These are phyloP conservation scores for Lithosia quadra DNA, from an alignment of 2,888 invertebrate genomes.

Conservation along the genomic window DNA sequence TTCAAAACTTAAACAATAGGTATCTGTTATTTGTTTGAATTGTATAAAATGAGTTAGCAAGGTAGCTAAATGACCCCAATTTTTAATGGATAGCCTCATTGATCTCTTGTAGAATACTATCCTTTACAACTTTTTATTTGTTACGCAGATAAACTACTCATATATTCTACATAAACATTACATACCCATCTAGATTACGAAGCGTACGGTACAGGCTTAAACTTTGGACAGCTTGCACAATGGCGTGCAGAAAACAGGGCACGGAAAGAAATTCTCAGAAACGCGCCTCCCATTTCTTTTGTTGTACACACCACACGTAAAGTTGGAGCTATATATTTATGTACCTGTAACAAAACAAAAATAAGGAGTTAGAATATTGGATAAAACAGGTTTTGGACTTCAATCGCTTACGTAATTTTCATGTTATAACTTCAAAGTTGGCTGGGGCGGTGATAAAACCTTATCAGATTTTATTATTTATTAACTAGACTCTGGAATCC, in stretches of 20 bases:
- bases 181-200: slow-evolving; percentile 12
- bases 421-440: background rate
- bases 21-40: no score
- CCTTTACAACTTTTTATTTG: background rate
- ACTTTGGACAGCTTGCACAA: slow-evolving; percentile 32
- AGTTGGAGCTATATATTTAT: slow-evolving; percentile 26
- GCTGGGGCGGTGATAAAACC: background rate
- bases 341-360: slow-evolving; percentile 46
- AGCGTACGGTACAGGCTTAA: slow-evolving; percentile 27
- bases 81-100: background rate
- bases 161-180: background rate
- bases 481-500: background rate
- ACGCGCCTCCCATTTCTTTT: slow-evolving; percentile 40
- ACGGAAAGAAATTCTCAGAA: slow-evolving; percentile 43
- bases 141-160: background rate
- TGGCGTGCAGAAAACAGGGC: slow-evolving; percentile 33
- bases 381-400: slow-evolving; percentile 14
- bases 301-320: slow-evolving; percentile 33
- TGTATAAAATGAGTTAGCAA: background rate
- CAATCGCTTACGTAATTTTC: background rate
- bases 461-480: background rate
- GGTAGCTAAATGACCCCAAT: background rate
- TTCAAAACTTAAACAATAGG: background rate
- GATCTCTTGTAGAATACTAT: background rate
- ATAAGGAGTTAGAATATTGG: slow-evolving; percentile 29